Evolutionary conservation across 2,888 invertebrate genomes (phyloP).

Genomic region (Drosophila kambysellisi): DNA sequence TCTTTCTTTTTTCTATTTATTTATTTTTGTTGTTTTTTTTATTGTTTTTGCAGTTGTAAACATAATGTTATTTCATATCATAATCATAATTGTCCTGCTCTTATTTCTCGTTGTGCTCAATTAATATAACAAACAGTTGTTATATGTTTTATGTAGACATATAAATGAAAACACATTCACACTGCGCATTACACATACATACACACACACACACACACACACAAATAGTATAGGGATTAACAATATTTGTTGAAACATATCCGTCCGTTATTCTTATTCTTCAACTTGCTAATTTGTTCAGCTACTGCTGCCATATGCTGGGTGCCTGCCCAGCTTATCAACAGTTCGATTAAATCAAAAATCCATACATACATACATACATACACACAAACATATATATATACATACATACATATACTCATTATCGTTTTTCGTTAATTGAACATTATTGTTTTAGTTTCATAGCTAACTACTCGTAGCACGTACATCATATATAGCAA

Average conservation of each 20-base stretch:
- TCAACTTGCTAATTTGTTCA: not conserved
- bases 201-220: conserved; percentile 2
- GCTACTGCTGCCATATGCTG: not conserved
- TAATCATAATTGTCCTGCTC: conserved; percentile 31
- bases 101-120: conserved; percentile 53
- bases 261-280: not conserved
- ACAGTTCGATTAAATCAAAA: conserved; percentile 13
- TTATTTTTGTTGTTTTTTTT: conserved; percentile 9
- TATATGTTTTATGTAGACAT: conserved; percentile 2
- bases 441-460: conserved; percentile 21
- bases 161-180: conserved; percentile 25
- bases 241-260: conserved; percentile 15
- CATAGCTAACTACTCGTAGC: not conserved
- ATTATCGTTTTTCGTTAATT: not conserved
- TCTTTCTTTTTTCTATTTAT: not conserved
- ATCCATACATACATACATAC: not conserved
- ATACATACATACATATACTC: not conserved
- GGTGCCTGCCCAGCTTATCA: conserved; percentile 31
- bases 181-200: conserved; percentile 2
- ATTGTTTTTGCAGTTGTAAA: conserved; percentile 45
- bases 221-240: conserved; percentile 5
- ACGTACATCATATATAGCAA: not conserved
- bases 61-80: conserved; percentile 38
- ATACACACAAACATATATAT: not conserved
- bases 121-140: conserved; percentile 27